Evolutionary conservation across 2,797 vertebrate genomes (phyloP).

Genomic region (Phyllotis vaccarum): DNA sequence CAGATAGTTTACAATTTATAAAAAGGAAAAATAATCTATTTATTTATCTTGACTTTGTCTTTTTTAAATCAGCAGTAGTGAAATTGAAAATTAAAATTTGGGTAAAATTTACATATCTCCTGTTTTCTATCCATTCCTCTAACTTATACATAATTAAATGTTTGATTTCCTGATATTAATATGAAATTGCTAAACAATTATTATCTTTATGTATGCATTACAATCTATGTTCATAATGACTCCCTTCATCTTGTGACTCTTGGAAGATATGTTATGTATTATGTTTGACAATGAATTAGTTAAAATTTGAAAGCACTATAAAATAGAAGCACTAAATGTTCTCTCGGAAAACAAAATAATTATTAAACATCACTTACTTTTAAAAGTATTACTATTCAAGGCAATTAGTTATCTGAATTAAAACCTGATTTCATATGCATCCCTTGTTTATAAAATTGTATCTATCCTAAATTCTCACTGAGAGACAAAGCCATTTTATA

Average conservation of each 20-base stretch:
- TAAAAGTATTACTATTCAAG: background rate
- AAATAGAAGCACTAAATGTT: background rate
- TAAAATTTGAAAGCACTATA: constrained; percentile 2
- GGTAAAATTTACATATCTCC: background rate
- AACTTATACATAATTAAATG: constrained; percentile 49
- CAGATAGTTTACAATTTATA: background rate
- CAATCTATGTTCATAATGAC: background rate
- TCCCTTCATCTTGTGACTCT: constrained; percentile 34
- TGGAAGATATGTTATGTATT: background rate
- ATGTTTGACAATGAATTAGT: background rate
- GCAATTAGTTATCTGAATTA: background rate
- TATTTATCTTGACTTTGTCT: background rate
- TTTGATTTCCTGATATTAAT: background rate
- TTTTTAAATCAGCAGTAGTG: background rate
- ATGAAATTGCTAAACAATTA: constrained; percentile 16
- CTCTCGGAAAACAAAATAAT: background rate
- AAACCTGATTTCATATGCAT: background rate
- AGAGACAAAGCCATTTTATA: background rate
- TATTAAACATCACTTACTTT: constrained; percentile 22
- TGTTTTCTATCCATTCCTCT: background rate
- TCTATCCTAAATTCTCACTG: background rate
- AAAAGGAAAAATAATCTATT: background rate
- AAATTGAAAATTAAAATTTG: background rate
- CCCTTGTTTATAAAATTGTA: accelerated
- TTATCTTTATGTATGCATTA: background rate